Percentiles rank a stretch among this genome's conserved stretches.
Conservation (phyloP, 2,797 vertebrate genomes). For the Rhyacichthys aspro region DNA sequence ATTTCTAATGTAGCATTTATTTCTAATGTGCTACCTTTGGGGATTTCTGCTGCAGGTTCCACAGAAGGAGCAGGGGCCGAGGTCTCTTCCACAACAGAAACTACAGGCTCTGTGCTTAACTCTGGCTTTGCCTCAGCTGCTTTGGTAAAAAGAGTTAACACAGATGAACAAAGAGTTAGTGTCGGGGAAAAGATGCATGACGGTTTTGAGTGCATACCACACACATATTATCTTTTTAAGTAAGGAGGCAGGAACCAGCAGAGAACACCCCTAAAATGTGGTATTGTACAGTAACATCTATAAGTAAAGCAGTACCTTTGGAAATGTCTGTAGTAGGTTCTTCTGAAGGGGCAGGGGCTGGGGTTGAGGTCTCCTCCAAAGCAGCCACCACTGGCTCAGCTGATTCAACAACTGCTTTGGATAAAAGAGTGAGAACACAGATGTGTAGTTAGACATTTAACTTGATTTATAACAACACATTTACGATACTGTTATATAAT, state of each 20-base stretch:
- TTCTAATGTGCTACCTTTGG: slow-evolving; percentile 36
- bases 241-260: no score
- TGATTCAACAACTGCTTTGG: slow-evolving; percentile 35
- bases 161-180: slow-evolving; percentile 1
- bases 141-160: no score
- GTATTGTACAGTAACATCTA: no score
- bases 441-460: background rate
- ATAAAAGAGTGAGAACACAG: slow-evolving; percentile 1
- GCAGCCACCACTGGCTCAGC: slow-evolving; percentile 15
- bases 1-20: background rate
- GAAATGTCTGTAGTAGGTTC: slow-evolving; percentile 18
- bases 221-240: no score
- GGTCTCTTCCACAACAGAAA: slow-evolving; percentile 28
- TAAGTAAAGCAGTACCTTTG: slow-evolving; percentile 39
- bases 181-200: no score
- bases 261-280: no score
- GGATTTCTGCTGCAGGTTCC: slow-evolving; percentile 22
- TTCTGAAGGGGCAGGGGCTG: no score
- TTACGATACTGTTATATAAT: background rate
- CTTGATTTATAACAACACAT: background rate
- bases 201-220: no score
- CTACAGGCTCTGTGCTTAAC: background rate
- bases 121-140: slow-evolving; percentile 9
- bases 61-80: slow-evolving; percentile 12
- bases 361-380: slow-evolving; percentile 24